phyloP scores from a whole-genome alignment of 2,113 vertebrate genomes.

The Chunga burmeisteri region DNA sequence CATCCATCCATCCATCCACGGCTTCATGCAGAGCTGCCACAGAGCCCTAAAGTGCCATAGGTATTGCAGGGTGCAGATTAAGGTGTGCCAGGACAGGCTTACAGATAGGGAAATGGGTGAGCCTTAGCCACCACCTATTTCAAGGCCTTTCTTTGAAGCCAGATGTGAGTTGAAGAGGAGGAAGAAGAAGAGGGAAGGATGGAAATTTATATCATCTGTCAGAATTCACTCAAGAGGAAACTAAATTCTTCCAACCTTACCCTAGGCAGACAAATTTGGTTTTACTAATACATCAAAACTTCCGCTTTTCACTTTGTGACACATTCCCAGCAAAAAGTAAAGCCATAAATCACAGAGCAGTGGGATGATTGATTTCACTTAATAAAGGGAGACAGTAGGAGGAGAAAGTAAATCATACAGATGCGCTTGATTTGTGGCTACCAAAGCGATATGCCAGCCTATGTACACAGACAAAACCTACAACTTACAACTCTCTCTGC shows the following conservation, averaged over 20 bases:
- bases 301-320: neutral
- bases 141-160: neutral
- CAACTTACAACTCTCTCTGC: neutral
- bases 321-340: neutral
- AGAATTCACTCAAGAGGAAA: slow-evolving; percentile 1
- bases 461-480: neutral
- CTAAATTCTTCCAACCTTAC: neutral
- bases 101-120: neutral
- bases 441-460: neutral
- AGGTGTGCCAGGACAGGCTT: neutral
- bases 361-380: slow-evolving; percentile 21
- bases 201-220: neutral
- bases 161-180: neutral
- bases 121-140: neutral
- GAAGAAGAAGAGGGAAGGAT: neutral
- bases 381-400: neutral
- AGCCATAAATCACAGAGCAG: slow-evolving; percentile 7
- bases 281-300: slow-evolving; percentile 27
- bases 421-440: neutral
- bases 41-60: neutral
- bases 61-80: neutral
- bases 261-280: neutral
- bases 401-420: slow-evolving; percentile 31
- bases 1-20: neutral
- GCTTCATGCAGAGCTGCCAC: neutral